These are phyloP conservation scores for Habrosyne pyritoides DNA, from an alignment of 2,888 invertebrate species.

Conservation along the genomic window DNA sequence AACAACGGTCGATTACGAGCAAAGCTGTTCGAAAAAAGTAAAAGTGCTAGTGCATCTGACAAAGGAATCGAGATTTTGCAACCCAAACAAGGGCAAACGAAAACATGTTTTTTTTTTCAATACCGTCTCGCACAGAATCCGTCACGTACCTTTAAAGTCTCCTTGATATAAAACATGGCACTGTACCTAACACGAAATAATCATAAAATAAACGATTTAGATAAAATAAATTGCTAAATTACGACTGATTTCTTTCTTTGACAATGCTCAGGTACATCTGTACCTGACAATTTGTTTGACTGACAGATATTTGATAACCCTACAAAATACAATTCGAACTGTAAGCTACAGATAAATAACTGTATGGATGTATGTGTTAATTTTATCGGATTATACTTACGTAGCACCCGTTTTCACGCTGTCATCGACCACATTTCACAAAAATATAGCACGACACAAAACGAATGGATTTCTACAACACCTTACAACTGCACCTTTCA, in stretches of 20 bases:
- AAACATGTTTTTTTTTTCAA: conserved; percentile 66
- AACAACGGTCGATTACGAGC: conserved; percentile 33
- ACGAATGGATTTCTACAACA: conserved; percentile 48
- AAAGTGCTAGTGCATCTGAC: conserved; percentile 71
- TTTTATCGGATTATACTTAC: conserved; percentile 74
- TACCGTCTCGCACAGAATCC: conserved; percentile 28
- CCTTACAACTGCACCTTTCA: conserved; percentile 40
- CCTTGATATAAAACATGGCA: conserved; percentile 60
- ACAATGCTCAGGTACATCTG: conserved; percentile 42
- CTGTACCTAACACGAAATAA: conserved; percentile 56
- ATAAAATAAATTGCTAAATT: conserved; percentile 62
- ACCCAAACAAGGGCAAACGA: conserved; percentile 74
- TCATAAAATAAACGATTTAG: conserved; percentile 60
- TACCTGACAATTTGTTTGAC: conserved; percentile 48
- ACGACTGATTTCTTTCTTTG: conserved; percentile 64
- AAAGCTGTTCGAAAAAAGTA: conserved; percentile 64
- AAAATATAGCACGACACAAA: conserved; percentile 60
- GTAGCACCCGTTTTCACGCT: conserved; percentile 77
- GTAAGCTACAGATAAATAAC: conserved; percentile 20
- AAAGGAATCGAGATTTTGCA: conserved; percentile 79
- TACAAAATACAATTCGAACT: conserved; percentile 41
- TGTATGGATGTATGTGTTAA: conserved; percentile 33
- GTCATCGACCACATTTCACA: conserved; percentile 81
- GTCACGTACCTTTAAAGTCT: conserved; percentile 50
- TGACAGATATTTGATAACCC: conserved; percentile 57